phyloP scores from a whole-genome alignment of 2,797 vertebrate species.

The Oryzias sinensis region DNA sequence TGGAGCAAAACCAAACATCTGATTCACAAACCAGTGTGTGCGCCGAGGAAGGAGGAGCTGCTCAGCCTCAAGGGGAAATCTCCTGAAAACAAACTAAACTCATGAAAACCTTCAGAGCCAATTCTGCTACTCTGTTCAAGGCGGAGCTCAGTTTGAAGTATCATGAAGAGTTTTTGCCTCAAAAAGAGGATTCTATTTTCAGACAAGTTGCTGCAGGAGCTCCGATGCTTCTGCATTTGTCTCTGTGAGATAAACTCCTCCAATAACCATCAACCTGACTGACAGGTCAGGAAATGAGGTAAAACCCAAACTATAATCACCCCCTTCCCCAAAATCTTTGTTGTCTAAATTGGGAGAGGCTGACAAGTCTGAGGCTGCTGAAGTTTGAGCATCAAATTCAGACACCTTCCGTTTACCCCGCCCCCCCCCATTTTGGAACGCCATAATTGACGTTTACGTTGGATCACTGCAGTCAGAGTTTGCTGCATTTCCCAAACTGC shows the following conservation, averaged over 20 bases:
- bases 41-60: neutral
- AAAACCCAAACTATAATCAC: no score
- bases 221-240: no score
- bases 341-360: constrained; percentile 58
- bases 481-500: constrained; percentile 64
- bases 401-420: constrained; percentile 71
- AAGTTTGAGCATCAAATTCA: constrained; percentile 66
- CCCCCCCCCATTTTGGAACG: constrained; percentile 54
- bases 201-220: no score
- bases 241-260: no score
- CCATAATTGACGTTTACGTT: constrained; percentile 75
- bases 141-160: no score
- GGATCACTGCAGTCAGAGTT: constrained; percentile 45
- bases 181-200: no score
- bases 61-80: neutral
- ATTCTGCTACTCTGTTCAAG: no score
- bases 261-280: no score
- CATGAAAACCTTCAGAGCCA: no score
- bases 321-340: constrained; percentile 18
- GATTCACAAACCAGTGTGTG: constrained; percentile 39
- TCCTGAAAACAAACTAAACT: no score
- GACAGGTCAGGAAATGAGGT: no score
- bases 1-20: constrained; percentile 61
- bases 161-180: no score
- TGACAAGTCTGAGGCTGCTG: constrained; percentile 61